Conservation (phyloP, 2,113 vertebrate genomes). For the Percina caprodes region DNA sequence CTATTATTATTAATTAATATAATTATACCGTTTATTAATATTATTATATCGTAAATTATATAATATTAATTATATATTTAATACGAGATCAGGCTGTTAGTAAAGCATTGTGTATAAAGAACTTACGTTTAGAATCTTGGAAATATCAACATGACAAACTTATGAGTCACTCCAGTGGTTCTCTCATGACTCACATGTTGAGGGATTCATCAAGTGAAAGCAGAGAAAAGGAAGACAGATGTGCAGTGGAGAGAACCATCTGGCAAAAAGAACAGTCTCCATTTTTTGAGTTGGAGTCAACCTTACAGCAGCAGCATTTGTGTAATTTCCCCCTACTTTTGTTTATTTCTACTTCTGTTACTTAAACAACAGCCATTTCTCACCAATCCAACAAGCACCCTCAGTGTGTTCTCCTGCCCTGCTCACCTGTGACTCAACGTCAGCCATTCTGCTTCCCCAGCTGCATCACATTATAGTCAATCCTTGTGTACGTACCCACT, state of each 20-base stretch:
- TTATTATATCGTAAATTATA: too few relatives aligned
- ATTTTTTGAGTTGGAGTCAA: slow-evolving; percentile 4
- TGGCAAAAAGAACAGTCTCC: slow-evolving; percentile 17
- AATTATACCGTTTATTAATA: too few relatives aligned
- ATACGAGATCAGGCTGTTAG: background rate
- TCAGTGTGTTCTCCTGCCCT: background rate
- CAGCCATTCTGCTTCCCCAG: background rate
- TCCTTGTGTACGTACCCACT: too few relatives aligned
- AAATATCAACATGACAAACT: slow-evolving; percentile 2
- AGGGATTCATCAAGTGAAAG: background rate
- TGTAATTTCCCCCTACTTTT: background rate
- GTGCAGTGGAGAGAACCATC: slow-evolving; percentile 33
- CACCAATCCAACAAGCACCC: background rate
- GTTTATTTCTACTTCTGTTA: background rate
- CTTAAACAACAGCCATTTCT: background rate
- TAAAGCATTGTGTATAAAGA: too few relatives aligned
- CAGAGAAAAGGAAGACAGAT: slow-evolving; percentile 17
- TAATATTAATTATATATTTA: background rate
- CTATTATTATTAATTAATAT: background rate
- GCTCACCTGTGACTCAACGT: background rate
- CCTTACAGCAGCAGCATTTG: slow-evolving; percentile 13
- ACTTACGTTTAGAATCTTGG: background rate
- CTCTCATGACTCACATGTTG: slow-evolving; percentile 25
- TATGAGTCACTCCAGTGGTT: background rate
- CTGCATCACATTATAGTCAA: background rate